phyloP scores from a whole-genome alignment of 1,140 invertebrate species.

The Ylistrum balloti region DNA sequence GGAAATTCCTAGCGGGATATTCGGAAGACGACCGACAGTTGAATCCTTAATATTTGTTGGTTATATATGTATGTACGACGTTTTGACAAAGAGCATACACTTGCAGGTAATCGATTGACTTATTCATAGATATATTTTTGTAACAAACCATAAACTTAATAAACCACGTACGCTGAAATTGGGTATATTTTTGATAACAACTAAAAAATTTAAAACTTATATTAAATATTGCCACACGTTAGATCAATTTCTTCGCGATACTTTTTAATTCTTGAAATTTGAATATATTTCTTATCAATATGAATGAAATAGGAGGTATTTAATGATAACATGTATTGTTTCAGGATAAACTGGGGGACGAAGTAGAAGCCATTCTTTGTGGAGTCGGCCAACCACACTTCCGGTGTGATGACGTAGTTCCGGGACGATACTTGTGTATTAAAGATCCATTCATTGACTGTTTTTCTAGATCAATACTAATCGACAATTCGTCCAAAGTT shows the following conservation, averaged over 20 bases:
- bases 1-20: conserved; percentile 12
- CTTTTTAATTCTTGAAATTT: too few relatives aligned
- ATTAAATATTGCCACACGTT: too few relatives aligned
- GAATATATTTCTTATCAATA: too few relatives aligned
- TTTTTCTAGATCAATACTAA: neutral
- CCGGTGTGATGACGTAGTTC: conserved; percentile 57
- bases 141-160: too few relatives aligned
- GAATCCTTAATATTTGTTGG: neutral
- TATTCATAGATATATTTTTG: too few relatives aligned
- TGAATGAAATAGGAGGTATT: too few relatives aligned
- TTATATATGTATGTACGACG: conserved; percentile 54
- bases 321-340: neutral
- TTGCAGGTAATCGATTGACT: conserved; percentile 45
- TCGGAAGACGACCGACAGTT: neutral
- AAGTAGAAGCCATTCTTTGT: conserved; percentile 65
- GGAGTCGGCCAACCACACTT: conserved; percentile 60
- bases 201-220: too few relatives aligned
- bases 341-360: conserved; percentile 59
- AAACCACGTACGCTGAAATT: too few relatives aligned
- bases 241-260: too few relatives aligned
- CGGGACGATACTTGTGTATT: conserved; percentile 58
- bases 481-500: neutral
- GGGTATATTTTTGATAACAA: too few relatives aligned
- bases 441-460: neutral
- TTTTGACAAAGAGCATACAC: conserved; percentile 22